Evolutionary conservation across 2,888 invertebrate genomes (phyloP).

Genomic region (Mythimna vitellina): DNA sequence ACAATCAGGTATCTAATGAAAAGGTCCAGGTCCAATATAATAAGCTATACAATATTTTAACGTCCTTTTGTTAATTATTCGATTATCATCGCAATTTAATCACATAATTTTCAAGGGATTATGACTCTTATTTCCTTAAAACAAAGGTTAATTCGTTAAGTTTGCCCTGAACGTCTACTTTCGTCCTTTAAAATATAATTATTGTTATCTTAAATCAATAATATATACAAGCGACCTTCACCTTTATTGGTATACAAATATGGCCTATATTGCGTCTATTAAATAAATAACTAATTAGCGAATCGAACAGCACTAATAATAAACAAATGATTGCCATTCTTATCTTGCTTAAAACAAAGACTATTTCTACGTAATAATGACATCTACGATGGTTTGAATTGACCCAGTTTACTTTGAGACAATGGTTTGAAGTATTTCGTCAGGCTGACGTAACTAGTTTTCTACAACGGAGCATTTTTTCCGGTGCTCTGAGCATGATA

Average conservation of each 20-base stretch:
- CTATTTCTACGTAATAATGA: conserved; percentile 16
- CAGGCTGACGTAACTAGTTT: conserved; percentile 43
- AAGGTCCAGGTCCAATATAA: too few species aligned
- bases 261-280: conserved; percentile 4
- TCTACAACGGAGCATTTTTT: conserved; percentile 28
- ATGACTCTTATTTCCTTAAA: conserved; percentile 1
- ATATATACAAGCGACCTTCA: conserved; percentile 26
- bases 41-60: too few species aligned
- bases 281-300: conserved; percentile 31
- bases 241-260: conserved; percentile 31
- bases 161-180: background rate
- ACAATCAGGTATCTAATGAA: too few species aligned
- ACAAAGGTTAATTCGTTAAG: background rate
- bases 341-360: conserved; percentile 5
- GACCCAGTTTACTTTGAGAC: conserved; percentile 58
- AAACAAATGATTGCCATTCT: background rate
- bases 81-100: background rate
- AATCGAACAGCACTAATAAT: background rate
- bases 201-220: conserved; percentile 1
- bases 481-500: conserved; percentile 1
- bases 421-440: conserved; percentile 48
- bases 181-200: background rate
- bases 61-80: background rate
- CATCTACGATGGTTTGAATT: conserved; percentile 41
- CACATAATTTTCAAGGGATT: background rate